These are phyloP conservation scores for Portevinia maculata DNA, from an alignment of 2,888 invertebrate genomes.

Conservation along the genomic window DNA sequence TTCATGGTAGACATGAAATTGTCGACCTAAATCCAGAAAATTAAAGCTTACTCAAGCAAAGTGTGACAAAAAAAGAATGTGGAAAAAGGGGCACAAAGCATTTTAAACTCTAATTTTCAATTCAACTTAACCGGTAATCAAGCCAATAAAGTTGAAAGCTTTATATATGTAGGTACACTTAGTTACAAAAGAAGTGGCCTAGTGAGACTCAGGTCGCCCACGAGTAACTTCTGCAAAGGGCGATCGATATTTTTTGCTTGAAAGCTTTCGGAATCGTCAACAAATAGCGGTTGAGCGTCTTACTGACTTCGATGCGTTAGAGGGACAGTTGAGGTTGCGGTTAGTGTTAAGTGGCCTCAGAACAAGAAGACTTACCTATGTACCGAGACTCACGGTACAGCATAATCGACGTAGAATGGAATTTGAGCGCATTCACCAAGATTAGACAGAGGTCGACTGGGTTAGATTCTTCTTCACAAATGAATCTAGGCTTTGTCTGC, in stretches of 20 bases:
- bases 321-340: not conserved
- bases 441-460: conserved; percentile 17
- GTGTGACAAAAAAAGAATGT: too few relatives aligned
- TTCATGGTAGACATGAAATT: too few relatives aligned
- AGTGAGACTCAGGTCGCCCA: too few relatives aligned
- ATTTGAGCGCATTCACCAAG: conserved; percentile 1
- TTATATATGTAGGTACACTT: too few relatives aligned
- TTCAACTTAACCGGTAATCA: too few relatives aligned
- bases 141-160: too few relatives aligned
- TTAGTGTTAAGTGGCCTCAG: not conserved
- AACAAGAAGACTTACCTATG: not conserved
- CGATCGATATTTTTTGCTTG: not conserved
- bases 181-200: too few relatives aligned
- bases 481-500: conserved; percentile 20
- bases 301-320: not conserved
- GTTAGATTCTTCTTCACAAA: conserved; percentile 10
- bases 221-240: not conserved
- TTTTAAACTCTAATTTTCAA: too few relatives aligned
- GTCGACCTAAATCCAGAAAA: too few relatives aligned
- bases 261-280: not conserved
- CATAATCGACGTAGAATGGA: conserved; percentile 5
- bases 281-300: not conserved
- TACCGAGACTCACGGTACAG: conserved; percentile 8
- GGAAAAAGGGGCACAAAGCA: too few relatives aligned
- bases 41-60: too few relatives aligned